These are phyloP conservation scores for Rhimphoctona megacephalus DNA, from an alignment of 2,888 invertebrate genomes.

Conservation along the genomic window DNA sequence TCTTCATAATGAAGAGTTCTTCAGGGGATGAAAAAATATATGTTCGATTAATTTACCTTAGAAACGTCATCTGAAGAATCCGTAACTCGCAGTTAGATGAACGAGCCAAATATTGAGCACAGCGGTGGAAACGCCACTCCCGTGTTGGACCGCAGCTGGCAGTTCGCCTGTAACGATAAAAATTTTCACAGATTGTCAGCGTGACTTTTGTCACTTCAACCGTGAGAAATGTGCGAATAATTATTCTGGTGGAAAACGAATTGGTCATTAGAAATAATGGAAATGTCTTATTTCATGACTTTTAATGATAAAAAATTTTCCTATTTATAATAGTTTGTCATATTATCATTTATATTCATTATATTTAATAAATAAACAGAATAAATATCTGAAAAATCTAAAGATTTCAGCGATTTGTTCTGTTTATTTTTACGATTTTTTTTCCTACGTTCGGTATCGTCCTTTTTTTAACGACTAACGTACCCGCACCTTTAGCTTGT, in stretches of 20 bases:
- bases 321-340: neutral
- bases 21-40: neutral
- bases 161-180: constrained; percentile 82
- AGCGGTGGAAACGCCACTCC: constrained; percentile 83
- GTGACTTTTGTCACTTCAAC: neutral
- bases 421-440: neutral
- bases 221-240: neutral
- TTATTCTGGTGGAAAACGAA: neutral
- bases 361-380: neutral
- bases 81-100: constrained; percentile 83
- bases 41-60: constrained; percentile 78
- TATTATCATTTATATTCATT: neutral
- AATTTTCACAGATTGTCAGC: constrained; percentile 31
- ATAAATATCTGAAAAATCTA: neutral
- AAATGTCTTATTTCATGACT: neutral
- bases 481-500: constrained; percentile 2
- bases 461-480: neutral
- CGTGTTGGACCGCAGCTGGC: constrained; percentile 84
- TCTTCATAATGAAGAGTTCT: neutral
- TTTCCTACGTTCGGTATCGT: neutral
- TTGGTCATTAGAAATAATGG: neutral
- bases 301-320: neutral
- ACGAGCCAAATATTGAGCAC: constrained; percentile 84
- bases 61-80: constrained; percentile 84
- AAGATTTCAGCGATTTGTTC: neutral